Base-by-base conservation (phyloP, 2,888 invertebrate genomes). In the Acholoe squamosa region DNA sequence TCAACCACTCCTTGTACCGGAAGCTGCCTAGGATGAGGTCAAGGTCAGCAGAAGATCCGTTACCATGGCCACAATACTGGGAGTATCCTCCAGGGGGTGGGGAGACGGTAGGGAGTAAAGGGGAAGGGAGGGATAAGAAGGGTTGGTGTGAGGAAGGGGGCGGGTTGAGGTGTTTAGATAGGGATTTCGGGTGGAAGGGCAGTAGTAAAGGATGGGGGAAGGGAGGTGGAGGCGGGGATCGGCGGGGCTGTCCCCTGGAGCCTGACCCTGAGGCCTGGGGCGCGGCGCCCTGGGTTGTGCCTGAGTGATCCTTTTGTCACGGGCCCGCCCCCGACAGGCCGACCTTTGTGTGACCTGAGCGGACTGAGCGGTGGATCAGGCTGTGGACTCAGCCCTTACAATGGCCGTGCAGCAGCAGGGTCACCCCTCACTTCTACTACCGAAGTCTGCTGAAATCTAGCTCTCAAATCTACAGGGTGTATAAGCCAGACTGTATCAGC, bases 301-400 rank as follows among this genome's bases (percentile, higher is more conserved):
- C 43, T 33, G 80, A 80, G 80, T 80, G 80, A 80, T 80, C 80
- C 80, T 43, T 80, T 80, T 80, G 80, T 80, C 34, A 19, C 80
- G 28, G 76, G 76, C 34, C 80, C 34, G 33, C 80, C 80, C 34
- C 43, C 34, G 19, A n/a, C 25, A 76, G 16, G 22, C 80, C 34
- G 43, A 19, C 76, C 76, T 76, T 43, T 80, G 80, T 80, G 34
- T 25, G 80, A 19, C 80, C 80, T 80, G 80, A 80, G 1, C 80
- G 80, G 80, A 14, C 34, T 33, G 80, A 43, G 80, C 80, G 43
- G 80, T 22, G 80, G 80, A 25, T 43, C 80, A 33, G 34, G 33
- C 22, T n/a, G n/a, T 43, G 34, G 10, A 34, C 5, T 43, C 12
- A 31, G n/a, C 61, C n/a, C 61, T 19, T n/a, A 43, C 43, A 43